phyloP scores from a whole-genome alignment of 2,888 invertebrate species.

The Ichneumoninae sp. region DNA sequence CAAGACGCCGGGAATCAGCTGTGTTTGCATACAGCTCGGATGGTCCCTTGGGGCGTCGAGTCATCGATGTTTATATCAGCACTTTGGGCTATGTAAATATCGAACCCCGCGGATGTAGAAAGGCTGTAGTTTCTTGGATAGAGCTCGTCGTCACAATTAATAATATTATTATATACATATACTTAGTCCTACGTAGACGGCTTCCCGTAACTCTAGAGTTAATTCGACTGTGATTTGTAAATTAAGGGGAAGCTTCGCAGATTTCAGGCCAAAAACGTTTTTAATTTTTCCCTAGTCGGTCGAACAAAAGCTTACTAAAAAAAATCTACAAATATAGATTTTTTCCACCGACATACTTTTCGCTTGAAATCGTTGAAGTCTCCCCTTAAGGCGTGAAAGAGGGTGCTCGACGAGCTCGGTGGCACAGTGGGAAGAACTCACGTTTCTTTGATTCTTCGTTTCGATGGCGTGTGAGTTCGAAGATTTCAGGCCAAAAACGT shows the following conservation, averaged over 20 bases:
- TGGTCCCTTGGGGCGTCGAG: conserved; percentile 1
- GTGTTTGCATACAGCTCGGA: background rate
- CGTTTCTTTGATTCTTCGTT: background rate
- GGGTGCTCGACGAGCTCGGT: background rate
- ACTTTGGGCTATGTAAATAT: conserved; percentile 53
- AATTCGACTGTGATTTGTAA: conserved; percentile 29
- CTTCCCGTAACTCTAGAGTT: conserved; percentile 51
- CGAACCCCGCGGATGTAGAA: conserved; percentile 38
- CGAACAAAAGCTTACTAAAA: too few relatives aligned
- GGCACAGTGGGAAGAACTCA: background rate
- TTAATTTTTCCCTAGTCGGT: too few relatives aligned
- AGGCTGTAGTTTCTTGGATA: conserved; percentile 43
- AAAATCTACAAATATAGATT: too few relatives aligned
- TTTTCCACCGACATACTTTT: too few relatives aligned
- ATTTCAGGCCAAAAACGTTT: conserved; percentile 1
- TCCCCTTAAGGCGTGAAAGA: background rate
- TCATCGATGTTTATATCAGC: conserved; percentile 5
- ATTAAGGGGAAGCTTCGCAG: background rate
- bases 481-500: conserved; percentile 9
- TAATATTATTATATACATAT: conserved; percentile 11
- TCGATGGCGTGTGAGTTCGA: background rate
- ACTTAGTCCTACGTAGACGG: conserved; percentile 48
- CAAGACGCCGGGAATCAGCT: background rate
- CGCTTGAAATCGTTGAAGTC: too few relatives aligned
- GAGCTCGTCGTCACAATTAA: conserved; percentile 25